phyloP scores from a whole-genome alignment of 2,797 vertebrate genomes.

The Eupleurogrammus muticus region DNA sequence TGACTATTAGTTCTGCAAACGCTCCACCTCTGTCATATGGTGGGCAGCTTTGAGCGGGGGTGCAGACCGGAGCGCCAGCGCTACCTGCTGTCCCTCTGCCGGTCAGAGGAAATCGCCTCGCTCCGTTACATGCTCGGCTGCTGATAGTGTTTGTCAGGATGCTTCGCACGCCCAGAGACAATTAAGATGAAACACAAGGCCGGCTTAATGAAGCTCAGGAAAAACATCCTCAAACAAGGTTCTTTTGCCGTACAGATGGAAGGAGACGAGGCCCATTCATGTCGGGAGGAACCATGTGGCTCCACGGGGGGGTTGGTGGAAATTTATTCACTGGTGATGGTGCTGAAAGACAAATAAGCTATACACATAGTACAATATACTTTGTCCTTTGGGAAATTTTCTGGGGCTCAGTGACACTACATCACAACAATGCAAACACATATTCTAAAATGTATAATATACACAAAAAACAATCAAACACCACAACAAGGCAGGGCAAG shows the following conservation, averaged over 20 bases:
- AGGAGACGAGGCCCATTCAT: constrained; percentile 43
- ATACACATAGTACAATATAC: not conserved
- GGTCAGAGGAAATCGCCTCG: constrained; percentile 63
- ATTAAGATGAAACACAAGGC: constrained; percentile 77
- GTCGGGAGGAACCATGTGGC: constrained; percentile 43
- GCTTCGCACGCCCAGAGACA: constrained; percentile 70
- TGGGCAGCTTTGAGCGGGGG: constrained; percentile 40
- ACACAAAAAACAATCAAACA: too few species aligned
- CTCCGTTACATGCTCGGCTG: constrained; percentile 74
- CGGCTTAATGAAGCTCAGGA: constrained; percentile 77
- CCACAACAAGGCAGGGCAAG: too few species aligned
- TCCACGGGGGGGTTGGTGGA: constrained; percentile 11
- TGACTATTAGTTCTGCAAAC: not conserved
- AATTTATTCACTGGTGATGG: constrained; percentile 1
- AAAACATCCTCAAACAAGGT: constrained; percentile 65
- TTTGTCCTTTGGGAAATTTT: not conserved
- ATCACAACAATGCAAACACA: too few species aligned
- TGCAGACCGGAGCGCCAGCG: constrained; percentile 21
- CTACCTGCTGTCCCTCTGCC: constrained; percentile 65
- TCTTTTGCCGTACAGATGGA: constrained; percentile 46
- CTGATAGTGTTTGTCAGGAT: constrained; percentile 79
- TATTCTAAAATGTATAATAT: too few species aligned
- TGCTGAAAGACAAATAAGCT: constrained; percentile 1
- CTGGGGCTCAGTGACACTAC: too few species aligned
- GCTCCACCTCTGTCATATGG: constrained; percentile 39